These are phyloP conservation scores for Mus spretus DNA, from an alignment of 2,797 vertebrate genomes.

Conservation along the genomic window DNA sequence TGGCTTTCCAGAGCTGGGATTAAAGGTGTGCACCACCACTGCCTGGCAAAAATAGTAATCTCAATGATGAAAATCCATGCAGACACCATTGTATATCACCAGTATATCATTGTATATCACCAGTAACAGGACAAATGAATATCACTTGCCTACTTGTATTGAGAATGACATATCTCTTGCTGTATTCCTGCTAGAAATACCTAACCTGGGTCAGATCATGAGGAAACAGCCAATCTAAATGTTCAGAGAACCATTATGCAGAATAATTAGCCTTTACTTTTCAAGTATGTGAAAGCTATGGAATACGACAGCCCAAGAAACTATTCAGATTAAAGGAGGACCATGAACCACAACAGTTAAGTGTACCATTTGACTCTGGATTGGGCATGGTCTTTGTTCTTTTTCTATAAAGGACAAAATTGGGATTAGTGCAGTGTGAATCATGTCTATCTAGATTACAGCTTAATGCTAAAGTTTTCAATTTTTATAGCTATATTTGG, in stretches of 20 bases:
- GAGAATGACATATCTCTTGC: background rate
- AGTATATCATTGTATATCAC: background rate
- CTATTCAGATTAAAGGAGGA: constrained; percentile 45
- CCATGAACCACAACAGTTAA: background rate
- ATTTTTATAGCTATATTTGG: constrained; percentile 53
- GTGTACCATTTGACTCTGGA: background rate
- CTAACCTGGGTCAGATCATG: constrained; percentile 15
- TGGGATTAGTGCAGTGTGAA: constrained; percentile 15
- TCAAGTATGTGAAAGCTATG: constrained; percentile 38
- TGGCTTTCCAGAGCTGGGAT: background rate
- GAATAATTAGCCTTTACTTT: constrained; percentile 11
- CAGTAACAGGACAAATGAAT: constrained; percentile 5
- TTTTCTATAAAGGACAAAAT: background rate
- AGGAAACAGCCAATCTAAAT: constrained; percentile 38
- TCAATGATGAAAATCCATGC: constrained; percentile 10
- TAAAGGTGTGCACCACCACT: background rate
- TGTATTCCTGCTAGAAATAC: constrained; percentile 32
- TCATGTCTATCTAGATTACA: constrained; percentile 54
- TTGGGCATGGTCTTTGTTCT: background rate
- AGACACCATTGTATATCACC: background rate
- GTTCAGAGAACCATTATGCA: background rate
- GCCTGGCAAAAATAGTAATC: constrained; percentile 32
- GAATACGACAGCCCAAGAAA: background rate
- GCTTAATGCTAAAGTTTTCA: constrained; percentile 39
- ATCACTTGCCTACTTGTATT: background rate